Conservation (phyloP, 2,888 invertebrate species). For the Seira ritae region DNA sequence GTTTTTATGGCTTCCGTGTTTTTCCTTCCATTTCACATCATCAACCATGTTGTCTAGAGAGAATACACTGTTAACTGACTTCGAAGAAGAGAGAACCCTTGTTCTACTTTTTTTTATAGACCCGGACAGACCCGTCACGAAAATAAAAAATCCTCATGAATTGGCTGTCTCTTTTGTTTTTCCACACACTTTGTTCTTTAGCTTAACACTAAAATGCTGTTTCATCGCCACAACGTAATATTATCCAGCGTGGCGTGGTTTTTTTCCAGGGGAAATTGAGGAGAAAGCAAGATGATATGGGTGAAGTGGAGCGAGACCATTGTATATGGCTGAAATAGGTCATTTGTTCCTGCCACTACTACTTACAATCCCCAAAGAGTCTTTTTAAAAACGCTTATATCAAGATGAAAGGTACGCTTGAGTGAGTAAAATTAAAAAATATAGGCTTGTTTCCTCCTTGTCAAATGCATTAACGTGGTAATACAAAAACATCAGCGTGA, state of each 20-base stretch:
- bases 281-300: not conserved
- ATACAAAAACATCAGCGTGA: no score
- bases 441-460: not conserved
- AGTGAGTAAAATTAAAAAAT: constrained; percentile 7
- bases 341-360: not conserved
- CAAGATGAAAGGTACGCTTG: not conserved
- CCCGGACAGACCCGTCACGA: no score
- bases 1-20: constrained; percentile 51
- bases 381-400: not conserved
- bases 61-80: not conserved
- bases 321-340: not conserved
- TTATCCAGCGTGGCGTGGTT: no score
- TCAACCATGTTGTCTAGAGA: not conserved
- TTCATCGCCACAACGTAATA: no score
- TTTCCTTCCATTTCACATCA: constrained; percentile 44
- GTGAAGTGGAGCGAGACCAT: not conserved
- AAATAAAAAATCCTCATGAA: no score
- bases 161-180: no score
- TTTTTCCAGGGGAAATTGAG: not conserved
- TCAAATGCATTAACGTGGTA: no score
- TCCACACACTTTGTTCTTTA: no score
- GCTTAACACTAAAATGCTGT: no score
- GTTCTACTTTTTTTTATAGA: no score
- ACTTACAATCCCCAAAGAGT: not conserved
- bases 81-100: no score